phyloP scores from a whole-genome alignment of 2,797 vertebrate genomes.

The Tolypeutes matacus region DNA sequence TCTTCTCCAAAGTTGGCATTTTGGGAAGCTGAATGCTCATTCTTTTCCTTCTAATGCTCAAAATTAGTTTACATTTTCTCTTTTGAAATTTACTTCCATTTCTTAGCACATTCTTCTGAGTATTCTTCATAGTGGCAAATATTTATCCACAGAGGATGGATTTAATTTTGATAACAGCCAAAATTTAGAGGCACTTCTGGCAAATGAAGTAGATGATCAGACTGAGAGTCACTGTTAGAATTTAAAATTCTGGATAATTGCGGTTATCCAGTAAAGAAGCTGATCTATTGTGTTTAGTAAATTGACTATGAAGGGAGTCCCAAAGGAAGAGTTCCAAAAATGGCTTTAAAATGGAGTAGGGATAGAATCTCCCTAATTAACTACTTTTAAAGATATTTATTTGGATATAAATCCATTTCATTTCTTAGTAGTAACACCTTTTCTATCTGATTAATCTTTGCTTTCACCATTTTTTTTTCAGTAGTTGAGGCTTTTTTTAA shows the following conservation, averaged over 20 bases:
- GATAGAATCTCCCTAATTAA: background rate
- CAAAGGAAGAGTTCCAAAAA: conserved; percentile 42
- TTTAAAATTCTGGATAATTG: background rate
- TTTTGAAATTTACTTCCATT: background rate
- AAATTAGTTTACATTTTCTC: conserved; percentile 18
- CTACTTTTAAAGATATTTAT: background rate
- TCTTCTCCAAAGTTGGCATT: background rate
- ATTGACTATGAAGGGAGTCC: background rate
- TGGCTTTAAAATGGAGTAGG: conserved; percentile 29
- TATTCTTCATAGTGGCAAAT: conserved; percentile 19
- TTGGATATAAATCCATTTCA: background rate
- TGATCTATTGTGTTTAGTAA: background rate
- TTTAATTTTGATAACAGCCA: conserved; percentile 22
- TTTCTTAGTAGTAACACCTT: conserved; percentile 6
- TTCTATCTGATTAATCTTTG: background rate
- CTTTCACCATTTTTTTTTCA: background rate
- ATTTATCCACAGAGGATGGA: background rate
- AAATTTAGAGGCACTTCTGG: background rate
- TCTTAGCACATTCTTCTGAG: background rate
- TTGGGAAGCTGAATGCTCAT: background rate
- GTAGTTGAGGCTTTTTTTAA: conserved; percentile 19
- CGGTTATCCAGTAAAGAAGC: background rate
- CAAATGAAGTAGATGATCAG: background rate
- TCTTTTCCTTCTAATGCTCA: background rate
- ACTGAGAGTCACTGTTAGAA: background rate